Conservation (phyloP, 2,797 vertebrate genomes). For the Galagoides demidoff region DNA sequence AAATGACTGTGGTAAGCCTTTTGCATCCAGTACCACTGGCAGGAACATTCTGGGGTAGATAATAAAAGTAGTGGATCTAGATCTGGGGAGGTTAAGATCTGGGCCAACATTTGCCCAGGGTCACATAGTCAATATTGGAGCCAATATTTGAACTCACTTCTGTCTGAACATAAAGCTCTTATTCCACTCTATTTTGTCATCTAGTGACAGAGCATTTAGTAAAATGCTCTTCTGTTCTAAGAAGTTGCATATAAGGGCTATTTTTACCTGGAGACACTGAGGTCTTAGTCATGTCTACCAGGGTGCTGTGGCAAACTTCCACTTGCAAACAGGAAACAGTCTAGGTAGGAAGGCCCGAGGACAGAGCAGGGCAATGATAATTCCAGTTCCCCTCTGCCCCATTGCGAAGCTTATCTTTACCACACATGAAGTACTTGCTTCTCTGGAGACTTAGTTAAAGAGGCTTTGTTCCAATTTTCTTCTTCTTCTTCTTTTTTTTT, state of each 20-base stretch:
- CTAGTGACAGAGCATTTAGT: not conserved
- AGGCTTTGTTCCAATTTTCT: conserved; percentile 47
- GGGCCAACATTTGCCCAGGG: not conserved
- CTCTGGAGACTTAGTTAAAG: conserved; percentile 62
- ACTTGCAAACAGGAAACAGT: not conserved
- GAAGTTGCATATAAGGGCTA: not conserved
- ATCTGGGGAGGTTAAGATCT: not conserved
- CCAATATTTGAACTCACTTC: conserved; percentile 1
- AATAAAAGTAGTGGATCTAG: not conserved
- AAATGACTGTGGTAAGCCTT: not conserved
- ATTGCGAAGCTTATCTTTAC: conserved; percentile 67
- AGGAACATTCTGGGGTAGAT: not conserved
- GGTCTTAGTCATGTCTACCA: not conserved
- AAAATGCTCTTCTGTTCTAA: not conserved
- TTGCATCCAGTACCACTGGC: not conserved
- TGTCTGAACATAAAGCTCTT: conserved; percentile 13
- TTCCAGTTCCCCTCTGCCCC: not conserved
- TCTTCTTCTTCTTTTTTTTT: not conserved
- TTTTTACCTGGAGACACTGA: not conserved
- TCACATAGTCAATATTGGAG: not conserved
- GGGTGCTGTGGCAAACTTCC: not conserved
- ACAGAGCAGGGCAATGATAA: not conserved
- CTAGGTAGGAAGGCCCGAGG: not conserved
- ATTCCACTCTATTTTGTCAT: not conserved
- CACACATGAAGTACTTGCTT: conserved; percentile 44